A percentile compares a stretch with the other conserved stretches of the same genome.
phyloP scores from a whole-genome alignment of 2,797 vertebrate genomes.

The Oreonectes daqikongensis region DNA sequence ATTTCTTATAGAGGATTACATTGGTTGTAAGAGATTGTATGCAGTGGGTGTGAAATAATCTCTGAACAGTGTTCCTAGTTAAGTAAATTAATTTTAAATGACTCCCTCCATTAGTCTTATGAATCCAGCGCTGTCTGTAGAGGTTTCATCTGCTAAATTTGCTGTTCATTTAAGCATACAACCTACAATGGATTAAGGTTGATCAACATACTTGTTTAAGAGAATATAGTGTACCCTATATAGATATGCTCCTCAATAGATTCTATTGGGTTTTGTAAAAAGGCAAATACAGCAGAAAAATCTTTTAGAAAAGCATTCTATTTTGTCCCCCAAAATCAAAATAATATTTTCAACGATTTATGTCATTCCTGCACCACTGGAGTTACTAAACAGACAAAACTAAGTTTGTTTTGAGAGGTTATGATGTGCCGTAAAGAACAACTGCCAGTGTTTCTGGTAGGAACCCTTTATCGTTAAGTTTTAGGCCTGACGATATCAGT shows the following conservation, averaged over 20 bases:
- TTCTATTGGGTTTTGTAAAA: neutral
- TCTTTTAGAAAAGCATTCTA: neutral
- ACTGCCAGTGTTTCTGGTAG: too few relatives aligned
- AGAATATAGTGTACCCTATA: neutral
- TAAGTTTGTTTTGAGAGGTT: too few relatives aligned
- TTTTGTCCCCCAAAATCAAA: neutral
- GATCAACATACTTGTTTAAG: neutral
- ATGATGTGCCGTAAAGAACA: too few relatives aligned
- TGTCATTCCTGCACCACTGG: too few relatives aligned
- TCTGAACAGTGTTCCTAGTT: neutral
- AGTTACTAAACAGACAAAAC: too few relatives aligned
- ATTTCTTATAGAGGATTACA: slow-evolving; percentile 59
- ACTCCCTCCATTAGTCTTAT: neutral
- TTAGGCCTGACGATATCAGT: too few relatives aligned
- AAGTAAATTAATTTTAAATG: neutral
- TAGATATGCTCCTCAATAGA: neutral
- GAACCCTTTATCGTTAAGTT: too few relatives aligned
- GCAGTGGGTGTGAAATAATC: neutral
- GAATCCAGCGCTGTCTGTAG: neutral
- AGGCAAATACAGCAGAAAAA: neutral
- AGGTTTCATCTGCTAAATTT: neutral
- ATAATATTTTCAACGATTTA: too few relatives aligned
- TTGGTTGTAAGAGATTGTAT: slow-evolving; percentile 2
- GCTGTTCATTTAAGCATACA: neutral
- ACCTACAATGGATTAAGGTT: neutral